These are phyloP conservation scores for Polylopha cassiicola DNA, from an alignment of 2,888 invertebrate genomes.

Conservation along the genomic window DNA sequence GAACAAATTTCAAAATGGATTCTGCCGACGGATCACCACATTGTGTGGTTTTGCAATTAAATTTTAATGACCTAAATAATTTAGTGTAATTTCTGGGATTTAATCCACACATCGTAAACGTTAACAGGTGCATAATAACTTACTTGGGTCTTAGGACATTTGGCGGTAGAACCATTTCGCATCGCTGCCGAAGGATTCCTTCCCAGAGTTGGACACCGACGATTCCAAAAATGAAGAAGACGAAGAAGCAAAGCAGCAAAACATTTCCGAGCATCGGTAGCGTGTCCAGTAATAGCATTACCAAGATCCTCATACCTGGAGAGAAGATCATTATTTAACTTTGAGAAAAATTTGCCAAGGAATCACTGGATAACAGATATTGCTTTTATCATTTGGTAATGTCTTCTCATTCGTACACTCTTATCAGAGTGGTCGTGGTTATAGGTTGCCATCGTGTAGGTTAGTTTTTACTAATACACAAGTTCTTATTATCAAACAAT, in stretches of 20 bases:
- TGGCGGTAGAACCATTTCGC: constrained; percentile 86
- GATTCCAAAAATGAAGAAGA: constrained; percentile 99
- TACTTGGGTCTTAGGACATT: constrained; percentile 86
- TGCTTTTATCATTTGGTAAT: no score
- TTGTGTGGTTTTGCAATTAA: no score
- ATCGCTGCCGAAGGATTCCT: constrained; percentile 96
- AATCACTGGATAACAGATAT: no score
- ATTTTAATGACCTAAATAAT: no score
- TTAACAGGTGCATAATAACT: constrained; percentile 57
- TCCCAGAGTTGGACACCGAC: constrained; percentile 99
- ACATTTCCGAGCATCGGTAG: constrained; percentile 99
- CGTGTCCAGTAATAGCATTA: constrained; percentile 98
- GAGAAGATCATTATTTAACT: constrained; percentile 12
- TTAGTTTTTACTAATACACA: neutral
- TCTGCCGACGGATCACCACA: no score
- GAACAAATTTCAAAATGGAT: no score
- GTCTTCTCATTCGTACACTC: no score
- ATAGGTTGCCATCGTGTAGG: neutral
- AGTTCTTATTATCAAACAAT: no score
- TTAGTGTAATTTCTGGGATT: no score
- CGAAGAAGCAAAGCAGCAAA: constrained; percentile 98
- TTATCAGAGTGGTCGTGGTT: no score
- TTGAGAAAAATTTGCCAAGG: no score
- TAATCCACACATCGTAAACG: constrained; percentile 14
- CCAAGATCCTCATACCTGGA: constrained; percentile 98